Conservation (phyloP, 2,113 vertebrate genomes). For the Micronycteris hirsuta region DNA sequence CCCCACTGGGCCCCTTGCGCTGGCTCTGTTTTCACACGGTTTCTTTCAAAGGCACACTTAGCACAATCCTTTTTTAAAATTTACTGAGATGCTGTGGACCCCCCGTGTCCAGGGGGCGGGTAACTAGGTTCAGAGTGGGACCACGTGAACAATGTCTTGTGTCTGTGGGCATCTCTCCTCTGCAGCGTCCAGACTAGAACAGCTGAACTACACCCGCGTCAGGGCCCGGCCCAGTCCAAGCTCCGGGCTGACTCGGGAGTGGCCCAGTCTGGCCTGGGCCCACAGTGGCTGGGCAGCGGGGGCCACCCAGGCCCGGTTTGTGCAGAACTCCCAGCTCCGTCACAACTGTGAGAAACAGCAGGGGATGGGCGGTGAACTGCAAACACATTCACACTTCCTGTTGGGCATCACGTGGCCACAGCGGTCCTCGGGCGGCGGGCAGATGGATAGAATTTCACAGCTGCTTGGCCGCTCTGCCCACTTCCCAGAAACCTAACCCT, state of each 20-base stretch:
- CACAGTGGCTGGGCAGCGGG: no score
- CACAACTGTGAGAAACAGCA: not conserved
- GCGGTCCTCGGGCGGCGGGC: not conserved
- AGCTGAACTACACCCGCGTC: fast-evolving
- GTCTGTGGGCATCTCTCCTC: fast-evolving
- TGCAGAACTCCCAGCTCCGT: no score
- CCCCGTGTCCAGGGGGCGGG: no score
- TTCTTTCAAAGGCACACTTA: not conserved
- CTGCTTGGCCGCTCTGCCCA: no score
- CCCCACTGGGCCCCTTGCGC: not conserved
- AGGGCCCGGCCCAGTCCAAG: not conserved
- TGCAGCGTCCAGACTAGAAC: fast-evolving
- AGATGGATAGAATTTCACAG: not conserved
- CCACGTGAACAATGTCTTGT: fast-evolving
- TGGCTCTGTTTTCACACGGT: not conserved
- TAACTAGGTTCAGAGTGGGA: not conserved
- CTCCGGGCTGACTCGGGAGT: not conserved
- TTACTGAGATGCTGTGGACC: not conserved
- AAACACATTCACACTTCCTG: no score
- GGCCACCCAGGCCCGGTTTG: not conserved
- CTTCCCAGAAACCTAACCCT: not conserved
- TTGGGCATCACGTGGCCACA: no score
- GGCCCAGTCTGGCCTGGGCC: not conserved
- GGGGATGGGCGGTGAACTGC: not conserved
- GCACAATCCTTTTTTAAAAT: not conserved